A percentile compares a stretch with the other conserved stretches of the same genome.
phyloP scores from a whole-genome alignment of 2,797 vertebrate genomes.

The Oryzias dopingdopingensis region DNA sequence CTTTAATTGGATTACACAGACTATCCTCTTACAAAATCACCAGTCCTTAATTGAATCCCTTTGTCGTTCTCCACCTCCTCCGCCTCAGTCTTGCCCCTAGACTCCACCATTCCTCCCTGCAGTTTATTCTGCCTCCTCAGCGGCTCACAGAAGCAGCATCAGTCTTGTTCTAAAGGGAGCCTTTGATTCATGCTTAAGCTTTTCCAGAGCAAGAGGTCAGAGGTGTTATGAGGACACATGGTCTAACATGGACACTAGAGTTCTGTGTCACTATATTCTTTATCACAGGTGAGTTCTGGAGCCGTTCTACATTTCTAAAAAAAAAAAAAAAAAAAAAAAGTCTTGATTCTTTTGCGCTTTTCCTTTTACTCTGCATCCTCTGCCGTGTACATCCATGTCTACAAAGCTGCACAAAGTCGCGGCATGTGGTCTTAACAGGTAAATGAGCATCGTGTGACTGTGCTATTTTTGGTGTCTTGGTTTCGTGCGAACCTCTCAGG shows the following conservation, averaged over 20 bases:
- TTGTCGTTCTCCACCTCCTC: conserved; percentile 47
- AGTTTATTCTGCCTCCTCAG: conserved; percentile 10
- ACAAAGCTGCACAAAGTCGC: conserved; percentile 41
- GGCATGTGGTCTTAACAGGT: conserved; percentile 42
- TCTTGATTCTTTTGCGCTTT: neutral
- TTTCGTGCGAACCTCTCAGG: conserved; percentile 53
- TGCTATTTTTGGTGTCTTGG: conserved; percentile 51
- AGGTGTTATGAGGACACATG: conserved; percentile 30
- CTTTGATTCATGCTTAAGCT: neutral
- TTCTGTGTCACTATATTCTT: conserved; percentile 21
- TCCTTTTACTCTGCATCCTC: neutral
- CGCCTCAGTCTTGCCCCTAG: conserved; percentile 10
- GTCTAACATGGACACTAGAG: neutral
- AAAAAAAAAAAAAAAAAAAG: neutral
- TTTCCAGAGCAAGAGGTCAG: conserved; percentile 9
- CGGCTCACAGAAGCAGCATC: conserved; percentile 11
- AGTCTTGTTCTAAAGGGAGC: conserved; percentile 6
- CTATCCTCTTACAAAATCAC: conserved; percentile 56
- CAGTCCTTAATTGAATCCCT: conserved; percentile 58
- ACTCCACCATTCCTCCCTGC: conserved; percentile 6
- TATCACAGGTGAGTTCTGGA: conserved; percentile 46
- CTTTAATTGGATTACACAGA: conserved; percentile 53
- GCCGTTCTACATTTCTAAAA: neutral
- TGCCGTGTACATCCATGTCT: neutral
- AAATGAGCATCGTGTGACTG: conserved; percentile 24